A percentile compares a stretch with the other conserved stretches of the same genome.
phyloP scores from a whole-genome alignment of 1,140 invertebrate genomes.

The Dolichoris vasculosae region DNA sequence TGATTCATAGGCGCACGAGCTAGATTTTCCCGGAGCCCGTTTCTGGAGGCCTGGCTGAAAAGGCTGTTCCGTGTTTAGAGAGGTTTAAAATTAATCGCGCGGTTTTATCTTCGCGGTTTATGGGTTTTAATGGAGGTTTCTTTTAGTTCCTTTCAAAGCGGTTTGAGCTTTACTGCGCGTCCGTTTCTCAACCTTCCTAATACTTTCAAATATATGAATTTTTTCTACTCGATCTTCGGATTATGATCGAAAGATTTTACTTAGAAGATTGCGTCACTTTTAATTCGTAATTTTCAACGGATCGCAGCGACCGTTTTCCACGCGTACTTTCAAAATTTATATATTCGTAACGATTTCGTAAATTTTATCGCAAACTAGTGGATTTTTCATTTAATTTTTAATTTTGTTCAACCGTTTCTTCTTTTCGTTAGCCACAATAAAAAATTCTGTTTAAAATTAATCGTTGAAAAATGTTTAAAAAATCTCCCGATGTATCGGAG shows the following conservation, averaged over 20 bases:
- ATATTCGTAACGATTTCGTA: no score
- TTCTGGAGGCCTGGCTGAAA: not conserved
- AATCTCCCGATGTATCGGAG: no score
- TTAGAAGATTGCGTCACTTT: not conserved
- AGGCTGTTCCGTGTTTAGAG: conserved; percentile 29
- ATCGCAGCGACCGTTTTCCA: no score
- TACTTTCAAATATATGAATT: not conserved
- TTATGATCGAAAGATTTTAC: not conserved
- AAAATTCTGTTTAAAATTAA: no score
- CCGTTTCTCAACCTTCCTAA: not conserved
- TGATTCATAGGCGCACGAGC: conserved; percentile 37
- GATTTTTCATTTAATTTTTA: no score
- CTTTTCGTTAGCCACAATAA: no score
- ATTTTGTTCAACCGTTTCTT: no score
- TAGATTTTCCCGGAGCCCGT: not conserved
- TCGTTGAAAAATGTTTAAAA: no score
- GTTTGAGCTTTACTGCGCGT: not conserved
- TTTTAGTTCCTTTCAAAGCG: not conserved
- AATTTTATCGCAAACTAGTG: no score
- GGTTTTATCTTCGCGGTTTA: conserved; percentile 22
- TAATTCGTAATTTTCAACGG: no score
- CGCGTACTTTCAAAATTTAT: no score
- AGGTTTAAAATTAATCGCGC: conserved; percentile 40
- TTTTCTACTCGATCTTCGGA: not conserved
- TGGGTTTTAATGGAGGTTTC: not conserved